Evolutionary conservation across 35 echinoderm and acorn worm species (phyloP).

Genomic region (Lytechinus variegatus): DNA sequence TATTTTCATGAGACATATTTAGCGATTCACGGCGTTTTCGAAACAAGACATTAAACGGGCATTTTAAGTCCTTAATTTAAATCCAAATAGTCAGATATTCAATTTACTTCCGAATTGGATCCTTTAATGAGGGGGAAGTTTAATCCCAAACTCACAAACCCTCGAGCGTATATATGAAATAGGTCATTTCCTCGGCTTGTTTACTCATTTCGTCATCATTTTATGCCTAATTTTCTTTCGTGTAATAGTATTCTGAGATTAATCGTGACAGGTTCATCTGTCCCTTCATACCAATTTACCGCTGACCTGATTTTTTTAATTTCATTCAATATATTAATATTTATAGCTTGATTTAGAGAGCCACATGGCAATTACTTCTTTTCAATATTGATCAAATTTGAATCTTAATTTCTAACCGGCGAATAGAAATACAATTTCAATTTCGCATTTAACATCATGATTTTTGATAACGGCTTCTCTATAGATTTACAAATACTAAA

Average conservation of each 20-base stretch:
- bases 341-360: neutral
- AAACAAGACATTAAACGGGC: too few species aligned
- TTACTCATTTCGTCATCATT: neutral
- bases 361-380: neutral
- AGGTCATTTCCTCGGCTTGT: neutral
- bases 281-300: neutral
- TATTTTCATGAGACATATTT: too few species aligned
- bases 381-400: neutral
- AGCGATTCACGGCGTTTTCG: too few species aligned
- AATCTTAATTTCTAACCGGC: neutral
- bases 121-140: neutral
- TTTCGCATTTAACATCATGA: too few species aligned
- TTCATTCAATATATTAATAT: neutral
- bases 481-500: too few species aligned
- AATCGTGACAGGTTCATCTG: constrained; percentile 17
- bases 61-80: too few species aligned
- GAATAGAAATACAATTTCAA: neutral
- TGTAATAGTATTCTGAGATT: constrained; percentile 4
- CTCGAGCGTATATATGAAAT: neutral
- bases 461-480: too few species aligned
- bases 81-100: too few species aligned
- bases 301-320: neutral
- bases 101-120: neutral
- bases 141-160: neutral
- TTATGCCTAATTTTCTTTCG: neutral